Base-by-base conservation (phyloP, 2,888 invertebrate genomes). In the Stictocephala bisonia region DNA sequence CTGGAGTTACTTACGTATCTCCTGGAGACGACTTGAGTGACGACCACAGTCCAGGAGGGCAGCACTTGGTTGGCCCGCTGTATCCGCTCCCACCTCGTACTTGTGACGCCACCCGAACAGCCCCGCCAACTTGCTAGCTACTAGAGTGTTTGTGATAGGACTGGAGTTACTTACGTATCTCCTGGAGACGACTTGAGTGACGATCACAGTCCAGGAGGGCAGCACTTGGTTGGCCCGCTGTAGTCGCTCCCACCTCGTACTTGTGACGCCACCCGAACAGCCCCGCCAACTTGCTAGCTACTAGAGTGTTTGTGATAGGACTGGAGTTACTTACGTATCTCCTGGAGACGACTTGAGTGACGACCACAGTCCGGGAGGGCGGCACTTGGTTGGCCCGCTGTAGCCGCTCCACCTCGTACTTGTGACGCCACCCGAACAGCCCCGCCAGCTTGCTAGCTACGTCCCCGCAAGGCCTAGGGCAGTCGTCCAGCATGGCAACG, bases 41-140 rank as follows among this genome's bases (percentile, higher is more conserved):
- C 44, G 58, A 71, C 70, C n/a, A 71, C 70, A 20, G 44, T 27
- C 31, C 44, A 41, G 40, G 40, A 24, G 20, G 56, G 35, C 15
- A 58, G 64, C 51, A 80, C 56, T 29, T 79, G 73, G 58, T 80
- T 80, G 70, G 75, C 72, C 80, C 90, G 88, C 81, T 93, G 93
- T 78, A 92, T 85, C 82, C 92, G 91, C 81, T 92, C 91, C n/a
- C 77, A 93, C 92, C 75, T 92, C 91, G 82, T 93, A 93, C 7
- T 91, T 93, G 83, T 93, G 93, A 78, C 92, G 86, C 92, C 93
- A 92, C 71, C 92, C 91, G 82, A 93, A 93, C 76, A 93, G 85
- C 77, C 92, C 89, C 79, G 90, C 91, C 77, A 93, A 82, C 85
- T 93, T 93, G 82, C 92, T 92, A 6, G 92, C 91, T 80, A 93